Conservation (phyloP, 2,888 invertebrate species). For the Cotesia congregata region DNA sequence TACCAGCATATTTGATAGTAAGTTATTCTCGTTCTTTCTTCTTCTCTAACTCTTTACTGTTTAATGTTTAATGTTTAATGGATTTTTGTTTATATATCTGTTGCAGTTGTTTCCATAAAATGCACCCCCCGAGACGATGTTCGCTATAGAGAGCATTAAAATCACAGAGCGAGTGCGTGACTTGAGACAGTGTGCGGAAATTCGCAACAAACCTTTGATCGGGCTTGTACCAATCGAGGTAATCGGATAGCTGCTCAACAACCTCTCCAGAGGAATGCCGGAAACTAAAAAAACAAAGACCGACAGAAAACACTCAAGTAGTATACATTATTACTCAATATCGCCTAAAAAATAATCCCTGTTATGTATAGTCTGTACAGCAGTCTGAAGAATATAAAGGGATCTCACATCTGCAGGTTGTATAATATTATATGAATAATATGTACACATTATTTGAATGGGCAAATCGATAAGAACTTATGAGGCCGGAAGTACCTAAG, state of each 20-base stretch:
- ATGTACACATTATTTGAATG: background rate
- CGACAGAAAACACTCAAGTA: conserved; percentile 43
- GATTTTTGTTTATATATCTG: background rate
- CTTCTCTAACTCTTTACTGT: no score
- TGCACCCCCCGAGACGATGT: background rate
- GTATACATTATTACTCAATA: conserved; percentile 48
- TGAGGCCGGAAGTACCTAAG: conserved; percentile 22
- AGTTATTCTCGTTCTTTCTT: no score
- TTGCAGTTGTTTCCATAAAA: background rate
- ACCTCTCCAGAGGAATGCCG: conserved; percentile 47
- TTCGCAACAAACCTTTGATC: conserved; percentile 31
- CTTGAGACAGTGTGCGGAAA: conserved; percentile 34
- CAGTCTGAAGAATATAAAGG: no score
- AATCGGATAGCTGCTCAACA: conserved; percentile 39
- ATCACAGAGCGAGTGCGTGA: conserved; percentile 27
- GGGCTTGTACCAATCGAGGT: conserved; percentile 27
- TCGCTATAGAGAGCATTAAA: conserved; percentile 21
- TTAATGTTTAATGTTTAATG: background rate
- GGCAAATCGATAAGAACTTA: conserved; percentile 33
- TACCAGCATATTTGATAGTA: no score
- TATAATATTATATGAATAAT: conserved; percentile 26
- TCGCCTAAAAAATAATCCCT: background rate
- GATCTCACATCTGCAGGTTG: background rate
- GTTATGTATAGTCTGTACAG: no score
- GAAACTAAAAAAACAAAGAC: conserved; percentile 38